Evolutionary conservation across 2,888 invertebrate genomes (phyloP).

Genomic region (Liodrosophila aerea): DNA sequence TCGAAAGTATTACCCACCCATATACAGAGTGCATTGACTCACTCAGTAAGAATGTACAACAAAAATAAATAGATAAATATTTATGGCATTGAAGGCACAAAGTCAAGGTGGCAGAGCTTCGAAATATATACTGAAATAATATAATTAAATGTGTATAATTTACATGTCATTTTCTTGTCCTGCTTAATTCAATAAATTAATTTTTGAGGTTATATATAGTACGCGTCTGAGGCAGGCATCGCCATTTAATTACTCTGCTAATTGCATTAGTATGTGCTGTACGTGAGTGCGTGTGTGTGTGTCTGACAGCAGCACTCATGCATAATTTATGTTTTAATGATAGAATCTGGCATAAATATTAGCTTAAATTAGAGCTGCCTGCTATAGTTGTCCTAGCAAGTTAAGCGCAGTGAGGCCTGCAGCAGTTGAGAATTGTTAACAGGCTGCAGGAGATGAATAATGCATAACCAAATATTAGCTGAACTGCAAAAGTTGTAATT

Average conservation of each 20-base stretch:
- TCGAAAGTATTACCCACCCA: not conserved
- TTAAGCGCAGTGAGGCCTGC: too few species aligned
- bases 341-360: too few species aligned
- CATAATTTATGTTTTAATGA: too few species aligned
- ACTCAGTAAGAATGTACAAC: not conserved
- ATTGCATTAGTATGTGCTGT: conserved; percentile 23
- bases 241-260: conserved; percentile 31
- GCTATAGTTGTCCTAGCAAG: too few species aligned
- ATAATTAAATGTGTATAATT: not conserved
- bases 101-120: conserved; percentile 13
- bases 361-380: too few species aligned
- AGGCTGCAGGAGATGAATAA: too few species aligned
- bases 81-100: conserved; percentile 15
- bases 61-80: not conserved
- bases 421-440: too few species aligned
- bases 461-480: too few species aligned
- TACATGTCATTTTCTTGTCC: not conserved
- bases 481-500: too few species aligned
- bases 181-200: conserved; percentile 37
- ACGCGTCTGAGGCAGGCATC: conserved; percentile 15
- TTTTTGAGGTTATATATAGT: conserved; percentile 16
- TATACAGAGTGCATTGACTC: too few species aligned
- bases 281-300: not conserved
- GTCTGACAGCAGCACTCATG: not conserved
- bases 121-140: conserved; percentile 5